Evolutionary conservation across 2,888 invertebrate species (phyloP), one percentile per base, ranked within the genome.

Genomic region (Mimachlamys varia): DNA sequence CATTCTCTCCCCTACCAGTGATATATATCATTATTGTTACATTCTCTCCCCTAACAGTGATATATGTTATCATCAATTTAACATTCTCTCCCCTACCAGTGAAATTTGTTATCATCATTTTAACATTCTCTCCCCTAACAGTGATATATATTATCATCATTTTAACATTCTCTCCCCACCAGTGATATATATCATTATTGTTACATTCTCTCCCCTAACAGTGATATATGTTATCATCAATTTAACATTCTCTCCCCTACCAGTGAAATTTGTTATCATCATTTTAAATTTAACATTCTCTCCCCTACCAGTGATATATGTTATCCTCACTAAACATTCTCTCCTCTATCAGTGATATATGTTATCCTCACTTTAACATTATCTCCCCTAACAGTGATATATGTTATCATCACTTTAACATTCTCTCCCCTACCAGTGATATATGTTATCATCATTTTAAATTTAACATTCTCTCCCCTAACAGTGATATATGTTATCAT

Each of bases 311-410:
- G 97, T 91, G 99, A 99, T 95, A 98, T 99, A 38, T 97, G 19
- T 19, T 53, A 12, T 2, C 19, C 53, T 53, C 53, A 58, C 19
- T 58, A n/a, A 22, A 58, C 15, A 49, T 88, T 88, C 10, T 33
- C 44, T 62, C 88, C 90, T 15, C 22, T 92, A 94, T 33, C 94
- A 97, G 97, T 91, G 99, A 99, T 95, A 98, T 99, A 38, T 97
- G 19, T 19, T 53, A 12, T 2, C 19, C 53, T 53, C 53, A 58
- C 19, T 7, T 58, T 58, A 22, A 58, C 15, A 49, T 88, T 88
- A 0, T 33, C 44, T 62, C 88, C 90, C 19, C 22, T 92, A 94
- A 27, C 94, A 97, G 97, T 91, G 99, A 99, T 95, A 98, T 99
- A 38, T 97, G 19, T 19, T 53, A 12, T 2, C 19, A 7, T 53